Conservation (phyloP, 2,113 vertebrate species). For the Melanostigma gelatinosum region DNA sequence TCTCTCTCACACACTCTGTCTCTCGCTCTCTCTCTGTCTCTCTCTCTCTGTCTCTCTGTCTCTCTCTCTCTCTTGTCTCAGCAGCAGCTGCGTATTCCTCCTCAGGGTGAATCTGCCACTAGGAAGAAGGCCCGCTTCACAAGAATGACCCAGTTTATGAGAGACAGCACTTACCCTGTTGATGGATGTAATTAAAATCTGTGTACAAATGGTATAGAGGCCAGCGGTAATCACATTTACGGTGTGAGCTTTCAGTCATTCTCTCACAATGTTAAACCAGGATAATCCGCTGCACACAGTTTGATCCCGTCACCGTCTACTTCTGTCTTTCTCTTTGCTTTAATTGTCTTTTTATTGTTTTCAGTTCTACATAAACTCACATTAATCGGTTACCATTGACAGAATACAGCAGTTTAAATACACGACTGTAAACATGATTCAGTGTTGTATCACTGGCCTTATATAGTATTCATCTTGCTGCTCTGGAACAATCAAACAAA, state of each 20-base stretch:
- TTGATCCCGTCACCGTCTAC: constrained; percentile 37
- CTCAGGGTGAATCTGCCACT: constrained; percentile 71
- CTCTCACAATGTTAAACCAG: constrained; percentile 47
- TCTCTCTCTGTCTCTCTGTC: too few species aligned
- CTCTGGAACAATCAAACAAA: constrained; percentile 48
- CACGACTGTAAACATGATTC: constrained; percentile 21
- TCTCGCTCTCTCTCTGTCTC: not conserved
- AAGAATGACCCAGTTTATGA: constrained; percentile 78
- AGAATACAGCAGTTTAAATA: constrained; percentile 16
- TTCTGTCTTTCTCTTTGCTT: not conserved
- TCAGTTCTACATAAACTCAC: not conserved
- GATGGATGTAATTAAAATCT: constrained; percentile 78
- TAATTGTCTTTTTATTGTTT: constrained; percentile 1
- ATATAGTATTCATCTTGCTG: constrained; percentile 31
- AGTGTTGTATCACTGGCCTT: constrained; percentile 9
- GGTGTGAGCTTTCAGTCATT: constrained; percentile 53
- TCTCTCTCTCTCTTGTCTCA: constrained; percentile 33
- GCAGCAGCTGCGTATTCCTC: constrained; percentile 69
- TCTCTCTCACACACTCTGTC: too few species aligned
- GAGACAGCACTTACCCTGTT: constrained; percentile 60
- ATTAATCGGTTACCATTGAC: constrained; percentile 5
- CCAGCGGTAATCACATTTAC: constrained; percentile 72
- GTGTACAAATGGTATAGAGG: constrained; percentile 70
- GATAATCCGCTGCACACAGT: constrained; percentile 54
- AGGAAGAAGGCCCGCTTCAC: constrained; percentile 65